Evolutionary conservation across 2,888 invertebrate species (phyloP), one percentile per base, ranked within the genome.

Genomic region (Drosophila setosimentum): DNA sequence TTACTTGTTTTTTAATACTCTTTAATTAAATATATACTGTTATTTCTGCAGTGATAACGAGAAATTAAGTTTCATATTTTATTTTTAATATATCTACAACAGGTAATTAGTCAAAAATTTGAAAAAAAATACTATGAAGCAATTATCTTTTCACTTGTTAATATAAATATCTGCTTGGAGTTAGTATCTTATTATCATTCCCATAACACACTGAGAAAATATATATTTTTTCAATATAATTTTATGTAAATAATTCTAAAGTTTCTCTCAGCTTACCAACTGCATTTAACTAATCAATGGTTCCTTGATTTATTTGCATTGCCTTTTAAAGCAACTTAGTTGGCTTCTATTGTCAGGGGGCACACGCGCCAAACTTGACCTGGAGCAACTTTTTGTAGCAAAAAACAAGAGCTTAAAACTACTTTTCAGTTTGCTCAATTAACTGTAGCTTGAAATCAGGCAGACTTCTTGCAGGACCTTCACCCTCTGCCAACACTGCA

Each of bases 361-460:
- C 69, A 18, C 13, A 18, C 8, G n/a, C 5, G 37, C 2, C 29
- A 35, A 65, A 61, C 29, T 65, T 66, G 65, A 78, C 54, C 64
- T 53, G 61, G 57, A 42, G n/a, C 33, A 82, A 69, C 48, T 70
- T 62, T 53, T 27, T 8, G 48, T 30, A 48, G 49, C 65, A 55
- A 51, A 66, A 66, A 80, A 70, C 62, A 70, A 66, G 35, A 54
- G 58, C 65, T 58, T 53, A 40, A 51, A 68, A 51, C 68, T 63
- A 69, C 72, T 75, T 68, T 64, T 21, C 60, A 68, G 66, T 71
- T 67, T 67, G 77, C 80, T 80, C 65, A 81, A 83, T 80, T 80
- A 80, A 76, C 68, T 77, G 51, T 53, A 49, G 49, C 62, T 54
- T 33, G 61, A 66, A 80, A 68, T 74, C 69, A 69, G 35, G 53